phyloP scores from a whole-genome alignment of 2,797 vertebrate genomes.

The Sternotherus odoratus region DNA sequence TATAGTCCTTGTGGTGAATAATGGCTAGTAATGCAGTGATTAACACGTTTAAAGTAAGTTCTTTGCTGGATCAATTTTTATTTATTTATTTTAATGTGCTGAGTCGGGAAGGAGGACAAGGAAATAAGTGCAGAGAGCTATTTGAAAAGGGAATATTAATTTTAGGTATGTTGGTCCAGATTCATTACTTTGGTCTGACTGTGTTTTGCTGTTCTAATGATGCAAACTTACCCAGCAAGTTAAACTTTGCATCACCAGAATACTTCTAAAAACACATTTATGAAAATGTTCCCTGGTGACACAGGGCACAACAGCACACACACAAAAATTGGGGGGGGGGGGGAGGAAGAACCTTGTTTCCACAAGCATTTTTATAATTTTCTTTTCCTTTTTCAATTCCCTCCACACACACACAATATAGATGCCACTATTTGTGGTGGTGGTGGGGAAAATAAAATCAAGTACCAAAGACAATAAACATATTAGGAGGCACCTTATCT shows the following conservation, averaged over 20 bases:
- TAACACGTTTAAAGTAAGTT: conserved; percentile 47
- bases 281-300: background rate
- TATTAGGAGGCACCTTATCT: background rate
- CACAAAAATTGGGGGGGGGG: background rate
- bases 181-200: background rate
- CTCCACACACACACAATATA: background rate
- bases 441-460: background rate
- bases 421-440: too few species aligned
- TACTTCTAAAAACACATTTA: background rate
- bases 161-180: background rate
- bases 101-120: conserved; percentile 5
- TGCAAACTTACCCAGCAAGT: background rate
- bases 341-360: background rate
- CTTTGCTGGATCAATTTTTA: conserved; percentile 21
- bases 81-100: background rate
- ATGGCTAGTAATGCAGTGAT: conserved; percentile 33
- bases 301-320: conserved; percentile 13
- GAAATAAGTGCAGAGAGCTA: background rate
- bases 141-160: background rate
- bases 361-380: background rate
- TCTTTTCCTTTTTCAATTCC: background rate
- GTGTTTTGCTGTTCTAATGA: background rate
- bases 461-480: background rate
- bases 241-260: background rate
- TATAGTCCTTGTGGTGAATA: background rate